phyloP scores from a whole-genome alignment of 2,113 vertebrate species.

The Rousettus leschenaultii region DNA sequence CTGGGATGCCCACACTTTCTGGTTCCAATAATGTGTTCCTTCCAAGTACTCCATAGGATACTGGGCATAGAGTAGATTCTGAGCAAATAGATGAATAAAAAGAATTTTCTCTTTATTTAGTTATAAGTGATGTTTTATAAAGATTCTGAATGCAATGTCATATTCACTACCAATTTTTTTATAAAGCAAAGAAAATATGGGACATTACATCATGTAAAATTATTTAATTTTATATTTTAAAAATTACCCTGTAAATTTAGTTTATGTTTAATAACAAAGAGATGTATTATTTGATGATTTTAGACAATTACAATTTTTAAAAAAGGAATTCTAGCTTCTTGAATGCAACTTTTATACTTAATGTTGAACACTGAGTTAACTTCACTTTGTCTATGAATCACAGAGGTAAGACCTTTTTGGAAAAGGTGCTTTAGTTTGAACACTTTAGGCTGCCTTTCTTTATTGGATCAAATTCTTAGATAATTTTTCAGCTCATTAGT shows the following conservation, averaged over 20 bases:
- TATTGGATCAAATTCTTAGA: neutral
- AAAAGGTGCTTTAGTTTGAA: neutral
- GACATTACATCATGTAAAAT: neutral
- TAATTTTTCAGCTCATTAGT: neutral
- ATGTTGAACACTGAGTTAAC: neutral
- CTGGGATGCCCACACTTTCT: neutral
- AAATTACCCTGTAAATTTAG: neutral
- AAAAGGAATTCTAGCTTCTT: neutral
- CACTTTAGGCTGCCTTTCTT: neutral
- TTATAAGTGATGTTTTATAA: neutral
- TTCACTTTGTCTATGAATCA: neutral
- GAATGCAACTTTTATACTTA: neutral
- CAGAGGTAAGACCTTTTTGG: neutral
- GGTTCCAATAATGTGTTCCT: neutral
- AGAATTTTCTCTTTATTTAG: neutral
- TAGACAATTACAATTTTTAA: neutral
- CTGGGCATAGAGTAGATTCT: neutral
- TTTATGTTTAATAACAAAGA: neutral
- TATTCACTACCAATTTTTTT: neutral
- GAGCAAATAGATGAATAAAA: neutral
- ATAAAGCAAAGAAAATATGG: neutral
- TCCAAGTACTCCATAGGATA: neutral
- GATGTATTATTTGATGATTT: neutral
- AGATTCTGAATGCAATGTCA: neutral
- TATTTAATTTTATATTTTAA: slow-evolving; percentile 11